Percentiles rank a stretch among this genome's conserved stretches.
Conservation (phyloP, 2,888 invertebrate species). For the Acronicta aceris region DNA sequence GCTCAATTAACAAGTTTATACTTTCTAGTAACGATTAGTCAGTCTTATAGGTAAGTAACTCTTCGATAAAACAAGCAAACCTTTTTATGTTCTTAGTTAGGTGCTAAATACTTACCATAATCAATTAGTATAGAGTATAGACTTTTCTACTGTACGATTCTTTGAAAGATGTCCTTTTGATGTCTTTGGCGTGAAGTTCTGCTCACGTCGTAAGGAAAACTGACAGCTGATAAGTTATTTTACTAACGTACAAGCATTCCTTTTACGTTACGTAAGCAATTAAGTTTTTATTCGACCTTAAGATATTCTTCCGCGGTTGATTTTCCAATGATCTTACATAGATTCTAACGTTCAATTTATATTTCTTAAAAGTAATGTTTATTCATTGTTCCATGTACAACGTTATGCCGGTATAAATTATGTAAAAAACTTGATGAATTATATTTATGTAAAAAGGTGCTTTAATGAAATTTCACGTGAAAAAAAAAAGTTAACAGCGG, state of each 20-base stretch:
- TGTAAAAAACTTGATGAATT: background rate
- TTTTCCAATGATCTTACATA: slow-evolving; percentile 16
- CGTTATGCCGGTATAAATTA: background rate
- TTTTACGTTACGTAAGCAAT: slow-evolving; percentile 38
- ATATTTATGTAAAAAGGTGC: no score
- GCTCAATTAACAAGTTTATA: no score
- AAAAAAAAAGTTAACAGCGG: no score
- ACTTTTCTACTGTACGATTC: background rate
- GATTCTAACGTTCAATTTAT: slow-evolving; percentile 13
- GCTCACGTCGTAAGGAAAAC: slow-evolving; percentile 17
- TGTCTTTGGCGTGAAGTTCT: slow-evolving; percentile 5
- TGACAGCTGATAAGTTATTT: slow-evolving; percentile 30
- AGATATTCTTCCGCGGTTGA: slow-evolving; percentile 20
- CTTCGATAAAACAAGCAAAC: no score
- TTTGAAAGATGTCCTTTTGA: background rate
- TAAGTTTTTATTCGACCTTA: slow-evolving; percentile 31
- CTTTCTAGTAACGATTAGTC: no score
- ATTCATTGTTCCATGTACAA: slow-evolving; percentile 8
- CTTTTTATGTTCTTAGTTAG: no score
- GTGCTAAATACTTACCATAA: no score
- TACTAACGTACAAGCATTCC: slow-evolving; percentile 45
- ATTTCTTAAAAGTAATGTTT: slow-evolving; percentile 22
- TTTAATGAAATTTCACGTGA: no score
- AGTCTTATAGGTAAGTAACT: no score
- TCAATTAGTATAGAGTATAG: no score